Evolutionary conservation across 2,113 vertebrate genomes (phyloP).

Genomic region (Oryzias javanicus): DNA sequence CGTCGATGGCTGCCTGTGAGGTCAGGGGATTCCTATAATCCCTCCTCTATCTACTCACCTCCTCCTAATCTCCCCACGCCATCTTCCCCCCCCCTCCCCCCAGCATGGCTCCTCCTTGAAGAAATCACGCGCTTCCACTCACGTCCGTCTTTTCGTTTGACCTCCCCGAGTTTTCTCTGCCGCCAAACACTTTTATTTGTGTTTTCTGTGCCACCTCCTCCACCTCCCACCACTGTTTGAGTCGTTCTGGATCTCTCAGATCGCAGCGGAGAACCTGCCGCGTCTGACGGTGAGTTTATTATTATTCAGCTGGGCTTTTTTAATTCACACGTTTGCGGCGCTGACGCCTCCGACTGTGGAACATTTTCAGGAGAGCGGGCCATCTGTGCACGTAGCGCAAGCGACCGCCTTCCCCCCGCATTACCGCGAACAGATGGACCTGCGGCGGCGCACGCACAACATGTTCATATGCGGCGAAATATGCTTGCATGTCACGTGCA

Average conservation of each 20-base stretch:
- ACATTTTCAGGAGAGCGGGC: constrained; percentile 57
- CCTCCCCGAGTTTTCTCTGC: background rate
- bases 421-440: constrained; percentile 58
- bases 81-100: constrained; percentile 57
- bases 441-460: constrained; percentile 9
- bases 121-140: constrained; percentile 33
- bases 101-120: constrained; percentile 46
- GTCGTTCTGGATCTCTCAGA: constrained; percentile 17
- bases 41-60: constrained; percentile 72
- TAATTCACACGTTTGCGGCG: constrained; percentile 48
- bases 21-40: constrained; percentile 76
- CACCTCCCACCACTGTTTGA: constrained; percentile 13
- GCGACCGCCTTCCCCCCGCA: constrained; percentile 19
- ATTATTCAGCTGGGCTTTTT: constrained; percentile 59
- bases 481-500: constrained; percentile 17
- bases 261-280: constrained; percentile 42
- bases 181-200: background rate
- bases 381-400: constrained; percentile 56
- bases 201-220: constrained; percentile 20
- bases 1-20: constrained; percentile 72
- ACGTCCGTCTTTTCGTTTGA: constrained; percentile 22
- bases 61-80: constrained; percentile 72
- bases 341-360: constrained; percentile 38
- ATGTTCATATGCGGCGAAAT: constrained; percentile 19
- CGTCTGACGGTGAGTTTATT: constrained; percentile 39